Evolutionary conservation across 2,888 invertebrate genomes (phyloP).

Genomic region (Cephus runcator): DNA sequence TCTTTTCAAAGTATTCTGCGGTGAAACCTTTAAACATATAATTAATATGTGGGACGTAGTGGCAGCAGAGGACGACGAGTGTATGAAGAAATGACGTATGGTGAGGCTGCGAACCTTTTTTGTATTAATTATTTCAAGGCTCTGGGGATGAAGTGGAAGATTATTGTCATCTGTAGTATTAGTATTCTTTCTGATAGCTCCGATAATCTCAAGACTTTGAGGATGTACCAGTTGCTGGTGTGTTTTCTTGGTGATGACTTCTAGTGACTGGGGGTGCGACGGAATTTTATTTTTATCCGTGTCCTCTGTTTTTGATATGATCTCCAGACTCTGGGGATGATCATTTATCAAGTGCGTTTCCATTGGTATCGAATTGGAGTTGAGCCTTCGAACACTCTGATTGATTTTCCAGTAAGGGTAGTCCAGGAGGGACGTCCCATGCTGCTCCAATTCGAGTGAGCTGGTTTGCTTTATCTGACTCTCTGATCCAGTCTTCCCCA

Average conservation of each 20-base stretch:
- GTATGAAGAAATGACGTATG: background rate
- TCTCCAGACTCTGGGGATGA: conserved; percentile 61
- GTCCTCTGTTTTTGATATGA: conserved; percentile 59
- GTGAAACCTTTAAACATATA: conserved; percentile 45
- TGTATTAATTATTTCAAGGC: conserved; percentile 77
- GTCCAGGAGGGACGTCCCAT: conserved; percentile 43
- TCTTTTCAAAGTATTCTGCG: conserved; percentile 60
- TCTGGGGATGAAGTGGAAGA: conserved; percentile 83
- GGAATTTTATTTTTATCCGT: conserved; percentile 59
- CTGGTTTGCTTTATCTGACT: conserved; percentile 69
- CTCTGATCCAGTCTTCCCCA: conserved; percentile 65
- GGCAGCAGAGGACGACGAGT: background rate
- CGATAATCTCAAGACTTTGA: conserved; percentile 62
- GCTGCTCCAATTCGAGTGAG: conserved; percentile 69
- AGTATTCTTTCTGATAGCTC: conserved; percentile 56
- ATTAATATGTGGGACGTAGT: background rate
- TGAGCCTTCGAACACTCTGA: conserved; percentile 55
- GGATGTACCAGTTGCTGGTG: conserved; percentile 60
- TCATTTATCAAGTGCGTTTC: conserved; percentile 56
- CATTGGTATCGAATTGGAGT: conserved; percentile 57
- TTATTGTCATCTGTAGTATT: conserved; percentile 66
- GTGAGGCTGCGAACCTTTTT: conserved; percentile 48
- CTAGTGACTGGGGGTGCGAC: conserved; percentile 61
- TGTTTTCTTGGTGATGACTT: conserved; percentile 57
- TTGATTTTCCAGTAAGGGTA: conserved; percentile 60